Conservation (phyloP, 2,888 invertebrate species). For the Petrolisthes manimaculis region DNA sequence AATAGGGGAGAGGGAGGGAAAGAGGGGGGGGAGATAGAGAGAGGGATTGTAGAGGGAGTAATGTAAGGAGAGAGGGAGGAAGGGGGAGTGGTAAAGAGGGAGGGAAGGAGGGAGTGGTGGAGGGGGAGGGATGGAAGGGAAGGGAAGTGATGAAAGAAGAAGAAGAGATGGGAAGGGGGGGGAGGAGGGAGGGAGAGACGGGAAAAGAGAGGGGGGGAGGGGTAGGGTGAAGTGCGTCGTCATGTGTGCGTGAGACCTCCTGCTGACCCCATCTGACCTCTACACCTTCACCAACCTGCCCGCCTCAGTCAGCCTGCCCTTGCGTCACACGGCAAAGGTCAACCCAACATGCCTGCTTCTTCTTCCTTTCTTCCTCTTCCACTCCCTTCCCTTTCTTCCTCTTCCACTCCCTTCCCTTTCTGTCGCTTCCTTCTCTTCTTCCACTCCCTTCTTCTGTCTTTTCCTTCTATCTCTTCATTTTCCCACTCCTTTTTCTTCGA, state of each 20-base stretch:
- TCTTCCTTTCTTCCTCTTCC: not conserved
- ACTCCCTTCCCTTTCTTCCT: not conserved
- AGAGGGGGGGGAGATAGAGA: no score
- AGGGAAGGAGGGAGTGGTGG: not conserved
- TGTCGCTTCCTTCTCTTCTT: not conserved
- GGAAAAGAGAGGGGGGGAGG: not conserved
- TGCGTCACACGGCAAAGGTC: no score
- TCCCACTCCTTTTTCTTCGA: no score
- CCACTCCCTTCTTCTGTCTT: not conserved
- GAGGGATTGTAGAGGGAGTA: no score
- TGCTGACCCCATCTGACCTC: not conserved
- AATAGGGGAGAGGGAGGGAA: no score
- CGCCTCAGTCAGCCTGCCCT: not conserved
- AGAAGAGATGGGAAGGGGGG: not conserved
- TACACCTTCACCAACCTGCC: no score
- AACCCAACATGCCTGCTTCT: not conserved
- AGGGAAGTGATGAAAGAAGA: not conserved
- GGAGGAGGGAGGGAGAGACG: not conserved
- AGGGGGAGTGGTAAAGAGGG: not conserved
- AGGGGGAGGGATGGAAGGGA: not conserved
- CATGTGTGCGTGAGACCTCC: no score
- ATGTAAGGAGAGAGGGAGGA: no score
- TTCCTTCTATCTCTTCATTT: not conserved
- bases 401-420: not conserved
- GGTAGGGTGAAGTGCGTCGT: not conserved